These are phyloP conservation scores for Laupala kohalensis DNA, from an alignment of 1,140 invertebrate species.

Conservation along the genomic window DNA sequence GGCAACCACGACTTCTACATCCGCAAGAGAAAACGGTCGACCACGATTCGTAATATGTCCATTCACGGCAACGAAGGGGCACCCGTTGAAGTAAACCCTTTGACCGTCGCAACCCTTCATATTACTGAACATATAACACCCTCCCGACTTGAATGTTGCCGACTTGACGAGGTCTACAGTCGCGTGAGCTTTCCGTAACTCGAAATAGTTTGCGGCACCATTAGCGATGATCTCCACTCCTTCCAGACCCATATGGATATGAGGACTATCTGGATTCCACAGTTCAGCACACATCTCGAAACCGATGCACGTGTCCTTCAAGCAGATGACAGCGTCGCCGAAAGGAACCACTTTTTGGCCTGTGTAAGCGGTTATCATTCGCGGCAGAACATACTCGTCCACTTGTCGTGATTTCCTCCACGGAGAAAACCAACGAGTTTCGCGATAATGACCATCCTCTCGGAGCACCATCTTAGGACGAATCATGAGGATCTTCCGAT, in stretches of 20 bases:
- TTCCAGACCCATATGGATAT: slow-evolving; percentile 77
- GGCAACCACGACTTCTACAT: slow-evolving; percentile 82
- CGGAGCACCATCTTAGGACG: slow-evolving; percentile 88
- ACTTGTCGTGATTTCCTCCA: slow-evolving; percentile 60
- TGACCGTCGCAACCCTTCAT: slow-evolving; percentile 94
- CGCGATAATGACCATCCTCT: slow-evolving; percentile 92
- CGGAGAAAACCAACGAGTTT: slow-evolving; percentile 87
- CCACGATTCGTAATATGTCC: slow-evolving; percentile 72
- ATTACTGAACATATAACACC: slow-evolving; percentile 93
- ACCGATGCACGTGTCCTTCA: slow-evolving; percentile 85
- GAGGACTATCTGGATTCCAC: slow-evolving; percentile 68
- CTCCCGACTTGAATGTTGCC: slow-evolving; percentile 83
- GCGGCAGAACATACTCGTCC: slow-evolving; percentile 42
- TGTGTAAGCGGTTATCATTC: slow-evolving; percentile 70
- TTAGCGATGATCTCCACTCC: slow-evolving; percentile 96
- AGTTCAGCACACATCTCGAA: slow-evolving; percentile 98
- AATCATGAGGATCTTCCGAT: slow-evolving; percentile 84
- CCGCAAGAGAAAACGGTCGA: slow-evolving; percentile 80
- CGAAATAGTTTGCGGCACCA: slow-evolving; percentile 75
- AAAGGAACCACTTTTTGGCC: slow-evolving; percentile 77
- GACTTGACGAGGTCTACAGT: slow-evolving; percentile 79
- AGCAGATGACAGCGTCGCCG: slow-evolving; percentile 87
- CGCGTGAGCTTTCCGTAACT: slow-evolving; percentile 82
- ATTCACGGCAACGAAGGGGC: slow-evolving; percentile 83
- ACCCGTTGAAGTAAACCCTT: slow-evolving; percentile 87